phyloP scores from a whole-genome alignment of 2,888 invertebrate genomes.

The Liopterus haemorrhoidalis region DNA sequence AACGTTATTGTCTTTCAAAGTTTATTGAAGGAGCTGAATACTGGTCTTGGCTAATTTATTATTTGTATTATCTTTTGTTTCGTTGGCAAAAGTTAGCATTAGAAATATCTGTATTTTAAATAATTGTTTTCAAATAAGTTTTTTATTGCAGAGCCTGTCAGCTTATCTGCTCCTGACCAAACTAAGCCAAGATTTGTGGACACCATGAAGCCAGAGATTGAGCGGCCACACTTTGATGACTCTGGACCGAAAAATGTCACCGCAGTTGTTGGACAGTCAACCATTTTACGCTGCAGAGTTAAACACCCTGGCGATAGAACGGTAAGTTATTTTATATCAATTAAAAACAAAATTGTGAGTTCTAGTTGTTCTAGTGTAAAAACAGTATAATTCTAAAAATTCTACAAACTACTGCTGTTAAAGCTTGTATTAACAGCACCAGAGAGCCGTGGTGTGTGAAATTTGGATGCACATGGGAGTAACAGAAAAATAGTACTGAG shows the following conservation, averaged over 20 bases:
- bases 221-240: constrained; percentile 79
- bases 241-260: constrained; percentile 77
- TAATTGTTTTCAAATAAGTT: too few relatives aligned
- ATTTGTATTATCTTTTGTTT: too few relatives aligned
- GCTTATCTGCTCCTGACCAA: too few relatives aligned
- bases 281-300: constrained; percentile 73
- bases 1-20: too few relatives aligned
- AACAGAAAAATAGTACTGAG: too few relatives aligned
- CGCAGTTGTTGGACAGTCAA: constrained; percentile 76
- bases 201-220: constrained; percentile 43
- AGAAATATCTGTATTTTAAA: too few relatives aligned
- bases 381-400: background rate
- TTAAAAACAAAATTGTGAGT: background rate
- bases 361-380: background rate
- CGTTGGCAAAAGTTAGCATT: too few relatives aligned
- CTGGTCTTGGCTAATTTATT: too few relatives aligned
- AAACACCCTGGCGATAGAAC: constrained; percentile 83
- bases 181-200: constrained; percentile 33
- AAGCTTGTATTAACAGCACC: background rate
- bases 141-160: too few relatives aligned
- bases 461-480: background rate
- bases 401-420: background rate
- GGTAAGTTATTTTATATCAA: constrained; percentile 51
- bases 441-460: background rate
- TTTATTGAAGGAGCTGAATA: too few relatives aligned